Evolutionary conservation across 2,797 vertebrate species (phyloP), one percentile per base, ranked within the genome.

Genomic region (Kryptopterus vitreolus): DNA sequence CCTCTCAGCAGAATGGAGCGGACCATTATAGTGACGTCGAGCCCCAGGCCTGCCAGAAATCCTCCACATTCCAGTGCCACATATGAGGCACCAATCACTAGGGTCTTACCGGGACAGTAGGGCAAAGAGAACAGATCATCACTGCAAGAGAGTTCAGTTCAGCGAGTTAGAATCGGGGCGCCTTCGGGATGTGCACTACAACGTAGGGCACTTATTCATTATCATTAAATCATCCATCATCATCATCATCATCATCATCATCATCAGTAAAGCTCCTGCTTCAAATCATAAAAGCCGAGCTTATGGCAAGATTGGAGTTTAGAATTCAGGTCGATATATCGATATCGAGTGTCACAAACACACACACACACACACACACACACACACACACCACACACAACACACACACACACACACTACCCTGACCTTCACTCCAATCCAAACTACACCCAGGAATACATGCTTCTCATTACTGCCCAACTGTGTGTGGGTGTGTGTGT

Each of bases 21-120:
- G 2, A 97, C 96, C 97, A 99, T 98, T 31, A 99, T 38, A 0
- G 96, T 98, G 79, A 98, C 96, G 4, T 98, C 96, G 0, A 98
- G 91, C 7, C 97, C 97, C 5, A 99, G 82, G 10, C 96, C 94
- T 0, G 95, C 95, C 73, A 99, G 94, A 87, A 99, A 98, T 7
- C 98, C 98, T 0, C 96, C 97, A 15, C 97, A 99, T 83, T 99
- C 98, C 87, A 99, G 91, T 24, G 96, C 96, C 73, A 99, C 96
- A 0, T 98, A 98, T 0, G 97, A 99, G 0, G 97, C 96, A 0
- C 98, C 98, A 26, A 99, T 89, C 52, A 99, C 94, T 74, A 99
- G 89, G 0, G 98, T 99, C 89, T 95, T 96, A 16, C 98, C 96
- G 18, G 98, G 98, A 86, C 96, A 99, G 89, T 98, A 93, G 9